Base-by-base conservation (phyloP, 2,888 invertebrate species). In the Troglohyphantes excavatus region DNA sequence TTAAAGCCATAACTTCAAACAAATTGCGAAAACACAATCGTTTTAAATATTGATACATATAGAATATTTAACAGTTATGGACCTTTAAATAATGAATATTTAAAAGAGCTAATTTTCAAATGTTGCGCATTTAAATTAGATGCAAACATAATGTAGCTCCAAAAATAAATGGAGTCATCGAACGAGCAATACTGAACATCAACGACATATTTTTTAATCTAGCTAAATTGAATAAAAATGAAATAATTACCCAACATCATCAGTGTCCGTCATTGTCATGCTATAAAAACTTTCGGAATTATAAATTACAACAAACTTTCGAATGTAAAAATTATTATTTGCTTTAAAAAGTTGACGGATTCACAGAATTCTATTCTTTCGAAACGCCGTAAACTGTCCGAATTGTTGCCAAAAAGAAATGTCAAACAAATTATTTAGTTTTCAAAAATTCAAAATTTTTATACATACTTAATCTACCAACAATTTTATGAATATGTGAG, bases 191-290 rank as follows among this genome's bases (percentile, higher is more conserved):
- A 27, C 29, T 1, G 27, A 2, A 27, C 9, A 27, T 27, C 61
- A 61, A 33, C 13, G 61, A 61, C n/a, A 59, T 53, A 46, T 53
- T 13, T 72, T 46, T 46, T 11, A 46, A 72, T 9, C 19, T 27
- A n/a, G 27, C 7, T 19, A 21, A 11, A 21, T 68, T 5, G n/a
- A 73, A 9, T 9, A 11, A 19, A 29, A 76, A 2, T 19, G 21
- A 3, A n/a, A 72, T 11, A 82, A 59, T 59, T 65, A 87, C 87
- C 87, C 87, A 67, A 81, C 63, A 33, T 87, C 87, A 27, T 87
- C 87, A 17, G 21, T 65, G 2, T 87, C 87, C 6, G 81, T 75
- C 84, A 73, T 73, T 27, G 73, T 84, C 84, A 84, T 75, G n/a
- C 27, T 75, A 23, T 39, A 65, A 75, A 67, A 84, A 65, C 11